These are phyloP conservation scores for Microcebus jonahi DNA, from an alignment of 2,113 vertebrate genomes.

Conservation along the genomic window DNA sequence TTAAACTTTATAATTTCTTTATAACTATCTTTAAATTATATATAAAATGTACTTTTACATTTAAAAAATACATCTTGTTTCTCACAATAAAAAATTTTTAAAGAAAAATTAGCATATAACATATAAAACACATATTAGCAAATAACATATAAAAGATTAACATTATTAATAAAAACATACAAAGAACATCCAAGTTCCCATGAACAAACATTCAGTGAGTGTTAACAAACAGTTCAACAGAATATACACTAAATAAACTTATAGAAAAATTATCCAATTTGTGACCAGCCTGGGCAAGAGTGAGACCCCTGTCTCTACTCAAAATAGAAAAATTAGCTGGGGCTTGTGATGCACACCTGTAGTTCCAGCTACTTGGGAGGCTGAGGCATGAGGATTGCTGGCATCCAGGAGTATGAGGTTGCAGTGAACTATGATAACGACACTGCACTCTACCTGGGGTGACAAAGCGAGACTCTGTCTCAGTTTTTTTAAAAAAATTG, in stretches of 20 bases:
- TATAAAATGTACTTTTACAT: background rate
- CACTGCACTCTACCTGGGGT: too few relatives aligned
- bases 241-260: background rate
- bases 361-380: too few relatives aligned
- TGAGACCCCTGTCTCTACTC: too few relatives aligned
- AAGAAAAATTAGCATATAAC: background rate
- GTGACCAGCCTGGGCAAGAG: too few relatives aligned
- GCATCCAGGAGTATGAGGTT: too few relatives aligned
- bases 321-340: too few relatives aligned
- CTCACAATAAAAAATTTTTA: background rate
- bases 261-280: background rate
- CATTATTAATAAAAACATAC: background rate
- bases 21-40: background rate
- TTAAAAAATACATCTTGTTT: background rate
- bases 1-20: background rate
- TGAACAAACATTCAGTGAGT: background rate
- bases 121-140: background rate
- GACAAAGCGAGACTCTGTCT: too few relatives aligned
- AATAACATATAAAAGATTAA: background rate
- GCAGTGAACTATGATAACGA: too few relatives aligned
- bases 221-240: background rate
- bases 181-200: background rate
- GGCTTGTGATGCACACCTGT: too few relatives aligned
- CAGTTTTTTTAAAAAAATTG: background rate
- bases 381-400: too few relatives aligned